Evolutionary conservation across 2,797 vertebrate genomes (phyloP).

Genomic region (Austrolebias charrua): DNA sequence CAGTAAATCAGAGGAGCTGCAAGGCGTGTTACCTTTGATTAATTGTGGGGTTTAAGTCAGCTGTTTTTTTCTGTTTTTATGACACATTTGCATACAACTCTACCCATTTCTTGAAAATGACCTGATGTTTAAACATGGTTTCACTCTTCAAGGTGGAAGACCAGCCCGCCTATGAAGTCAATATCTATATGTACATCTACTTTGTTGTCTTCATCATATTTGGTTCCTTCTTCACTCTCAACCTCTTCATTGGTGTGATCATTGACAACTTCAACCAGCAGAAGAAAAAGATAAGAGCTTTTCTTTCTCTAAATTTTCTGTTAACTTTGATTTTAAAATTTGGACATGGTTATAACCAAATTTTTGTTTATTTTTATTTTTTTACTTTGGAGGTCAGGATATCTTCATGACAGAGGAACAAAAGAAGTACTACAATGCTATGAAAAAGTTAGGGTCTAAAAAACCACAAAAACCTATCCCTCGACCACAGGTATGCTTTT

Average conservation of each 20-base stretch:
- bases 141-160: slow-evolving; percentile 79
- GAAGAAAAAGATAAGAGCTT: slow-evolving; percentile 98
- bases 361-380: slow-evolving; percentile 71
- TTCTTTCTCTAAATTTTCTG: slow-evolving; percentile 6
- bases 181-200: slow-evolving; percentile 99
- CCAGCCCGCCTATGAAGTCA: slow-evolving; percentile 94
- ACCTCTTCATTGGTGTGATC: slow-evolving; percentile 99
- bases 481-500: slow-evolving; percentile 85
- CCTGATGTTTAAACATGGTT: slow-evolving; percentile 5
- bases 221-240: slow-evolving; percentile 98
- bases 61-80: background rate
- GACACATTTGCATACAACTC: background rate
- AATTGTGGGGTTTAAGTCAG: background rate
- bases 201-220: slow-evolving; percentile 99
- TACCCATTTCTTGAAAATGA: slow-evolving; percentile 1
- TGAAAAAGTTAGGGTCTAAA: slow-evolving; percentile 99
- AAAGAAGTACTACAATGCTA: slow-evolving; percentile 99
- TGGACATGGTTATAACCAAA: slow-evolving; percentile 81
- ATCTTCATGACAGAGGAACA: slow-evolving; percentile 99
- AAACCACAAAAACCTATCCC: slow-evolving; percentile 99
- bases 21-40: background rate
- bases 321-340: slow-evolving; percentile 6
- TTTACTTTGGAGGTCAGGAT: slow-evolving; percentile 99
- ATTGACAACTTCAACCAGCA: slow-evolving; percentile 99
- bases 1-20: background rate